Evolutionary conservation across 2,113 vertebrate genomes (phyloP).

Genomic region (Natator depressus): DNA sequence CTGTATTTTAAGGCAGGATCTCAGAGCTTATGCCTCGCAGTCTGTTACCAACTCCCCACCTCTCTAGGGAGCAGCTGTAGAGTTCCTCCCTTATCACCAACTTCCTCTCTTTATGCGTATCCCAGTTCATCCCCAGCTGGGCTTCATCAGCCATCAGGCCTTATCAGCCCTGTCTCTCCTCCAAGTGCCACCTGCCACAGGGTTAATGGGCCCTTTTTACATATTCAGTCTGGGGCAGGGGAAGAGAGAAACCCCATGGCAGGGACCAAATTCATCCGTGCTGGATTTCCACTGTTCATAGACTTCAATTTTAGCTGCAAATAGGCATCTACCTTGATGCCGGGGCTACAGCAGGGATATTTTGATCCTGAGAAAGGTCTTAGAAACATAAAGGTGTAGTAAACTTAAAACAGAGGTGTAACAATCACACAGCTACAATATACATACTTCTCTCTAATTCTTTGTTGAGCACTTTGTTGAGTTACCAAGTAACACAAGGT

Average conservation of each 20-base stretch:
- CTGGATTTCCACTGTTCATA: neutral
- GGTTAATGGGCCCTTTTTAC: neutral
- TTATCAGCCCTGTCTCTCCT: neutral
- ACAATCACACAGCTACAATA: neutral
- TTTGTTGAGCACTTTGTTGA: neutral
- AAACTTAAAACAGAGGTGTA: neutral
- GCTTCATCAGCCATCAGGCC: neutral
- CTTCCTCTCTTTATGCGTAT: neutral
- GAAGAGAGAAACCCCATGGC: neutral
- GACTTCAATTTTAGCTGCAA: neutral
- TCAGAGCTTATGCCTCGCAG: neutral
- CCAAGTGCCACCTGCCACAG: neutral
- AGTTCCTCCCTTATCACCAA: neutral
- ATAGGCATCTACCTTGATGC: neutral
- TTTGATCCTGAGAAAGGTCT: constrained; percentile 1
- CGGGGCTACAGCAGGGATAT: neutral
- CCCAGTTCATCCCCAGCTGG: neutral
- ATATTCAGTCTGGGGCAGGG: neutral
- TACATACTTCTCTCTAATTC: neutral
- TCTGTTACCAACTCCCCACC: neutral
- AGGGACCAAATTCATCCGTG: neutral
- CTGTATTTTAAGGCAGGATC: neutral
- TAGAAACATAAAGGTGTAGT: neutral
- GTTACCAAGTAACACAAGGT: neutral
- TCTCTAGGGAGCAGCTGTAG: neutral